Evolutionary conservation across 1,140 invertebrate genomes (phyloP).

Genomic region (Steinernema feltiae): DNA sequence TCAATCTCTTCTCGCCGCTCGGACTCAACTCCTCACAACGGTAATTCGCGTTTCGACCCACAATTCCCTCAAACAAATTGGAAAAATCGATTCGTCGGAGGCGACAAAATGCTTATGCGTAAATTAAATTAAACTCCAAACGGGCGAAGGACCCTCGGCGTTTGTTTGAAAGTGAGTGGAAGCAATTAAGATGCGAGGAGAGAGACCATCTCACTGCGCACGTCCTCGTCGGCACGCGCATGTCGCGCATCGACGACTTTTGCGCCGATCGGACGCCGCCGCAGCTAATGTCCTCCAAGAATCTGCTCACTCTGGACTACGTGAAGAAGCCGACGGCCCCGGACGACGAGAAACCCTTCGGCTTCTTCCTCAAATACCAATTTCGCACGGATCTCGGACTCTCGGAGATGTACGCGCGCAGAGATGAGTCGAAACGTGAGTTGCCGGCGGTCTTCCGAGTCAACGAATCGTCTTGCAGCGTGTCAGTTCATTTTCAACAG

Average conservation of each 20-base stretch:
- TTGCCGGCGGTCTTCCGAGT: not conserved
- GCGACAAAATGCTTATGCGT: slow-evolving; percentile 4
- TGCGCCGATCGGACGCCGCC: slow-evolving; percentile 48
- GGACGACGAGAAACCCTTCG: slow-evolving; percentile 31
- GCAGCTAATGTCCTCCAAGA: slow-evolving; percentile 53
- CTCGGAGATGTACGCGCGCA: slow-evolving; percentile 39
- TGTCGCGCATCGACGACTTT: slow-evolving; percentile 55
- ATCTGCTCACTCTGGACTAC: slow-evolving; percentile 54
- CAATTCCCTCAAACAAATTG: not conserved
- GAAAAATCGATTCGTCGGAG: slow-evolving; percentile 17
- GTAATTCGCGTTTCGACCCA: slow-evolving; percentile 13
- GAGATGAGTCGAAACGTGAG: slow-evolving; percentile 34
- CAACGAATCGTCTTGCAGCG: slow-evolving; percentile 38
- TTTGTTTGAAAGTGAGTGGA: slow-evolving; percentile 8
- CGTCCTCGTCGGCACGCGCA: slow-evolving; percentile 51
- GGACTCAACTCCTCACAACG: slow-evolving; percentile 16
- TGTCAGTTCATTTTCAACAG: slow-evolving; percentile 65
- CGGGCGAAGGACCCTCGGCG: not conserved
- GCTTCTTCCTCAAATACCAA: slow-evolving; percentile 47
- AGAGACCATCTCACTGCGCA: slow-evolving; percentile 53
- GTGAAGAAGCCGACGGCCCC: slow-evolving; percentile 37
- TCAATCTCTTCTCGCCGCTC: slow-evolving; percentile 29
- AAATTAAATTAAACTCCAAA: not conserved
- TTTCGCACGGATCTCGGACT: slow-evolving; percentile 50
- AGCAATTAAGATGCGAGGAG: slow-evolving; percentile 49